Conservation (phyloP, 2,797 vertebrate species). For the Gadopsis bispinosus region DNA sequence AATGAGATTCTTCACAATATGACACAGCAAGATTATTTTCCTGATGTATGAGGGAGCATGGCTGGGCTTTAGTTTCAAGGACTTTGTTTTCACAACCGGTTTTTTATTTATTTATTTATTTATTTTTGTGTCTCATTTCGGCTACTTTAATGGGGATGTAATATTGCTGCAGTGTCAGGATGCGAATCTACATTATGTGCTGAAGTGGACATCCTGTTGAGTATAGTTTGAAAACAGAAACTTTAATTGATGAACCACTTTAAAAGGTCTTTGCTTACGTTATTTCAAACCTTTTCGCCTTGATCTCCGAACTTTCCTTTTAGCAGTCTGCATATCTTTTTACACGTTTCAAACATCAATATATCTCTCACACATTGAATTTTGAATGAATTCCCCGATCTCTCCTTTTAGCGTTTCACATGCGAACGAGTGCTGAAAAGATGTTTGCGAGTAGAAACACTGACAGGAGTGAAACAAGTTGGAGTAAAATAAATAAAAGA, state of each 20-base stretch:
- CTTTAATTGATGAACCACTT: background rate
- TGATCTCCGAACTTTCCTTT: slow-evolving; percentile 22
- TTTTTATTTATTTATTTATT: background rate
- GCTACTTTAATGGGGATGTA: slow-evolving; percentile 1
- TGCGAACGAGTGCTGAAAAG: slow-evolving; percentile 30
- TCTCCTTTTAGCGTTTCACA: slow-evolving; percentile 20
- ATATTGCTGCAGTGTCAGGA: background rate
- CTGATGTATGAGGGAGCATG: slow-evolving; percentile 46
- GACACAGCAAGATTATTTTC: slow-evolving; percentile 46
- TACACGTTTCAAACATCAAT: slow-evolving; percentile 1
- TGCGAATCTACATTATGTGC: background rate
- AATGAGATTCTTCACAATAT: slow-evolving; percentile 62
- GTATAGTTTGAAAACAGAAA: slow-evolving; percentile 14
- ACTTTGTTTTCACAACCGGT: slow-evolving; percentile 34
- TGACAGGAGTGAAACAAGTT: slow-evolving; percentile 30
- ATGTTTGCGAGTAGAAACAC: slow-evolving; percentile 50
- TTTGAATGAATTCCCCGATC: slow-evolving; percentile 33
- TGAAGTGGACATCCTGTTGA: background rate
- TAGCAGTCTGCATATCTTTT: slow-evolving; percentile 3
- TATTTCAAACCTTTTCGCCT: background rate
- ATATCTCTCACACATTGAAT: slow-evolving; percentile 36
- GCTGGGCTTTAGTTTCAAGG: slow-evolving; percentile 39
- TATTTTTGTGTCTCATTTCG: slow-evolving; percentile 11
- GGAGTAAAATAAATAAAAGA: slow-evolving; percentile 58
- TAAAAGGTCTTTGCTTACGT: background rate